Evolutionary conservation across 2,888 invertebrate genomes (phyloP), one percentile per base, ranked within the genome.

Genomic region (Watsonalla binaria): DNA sequence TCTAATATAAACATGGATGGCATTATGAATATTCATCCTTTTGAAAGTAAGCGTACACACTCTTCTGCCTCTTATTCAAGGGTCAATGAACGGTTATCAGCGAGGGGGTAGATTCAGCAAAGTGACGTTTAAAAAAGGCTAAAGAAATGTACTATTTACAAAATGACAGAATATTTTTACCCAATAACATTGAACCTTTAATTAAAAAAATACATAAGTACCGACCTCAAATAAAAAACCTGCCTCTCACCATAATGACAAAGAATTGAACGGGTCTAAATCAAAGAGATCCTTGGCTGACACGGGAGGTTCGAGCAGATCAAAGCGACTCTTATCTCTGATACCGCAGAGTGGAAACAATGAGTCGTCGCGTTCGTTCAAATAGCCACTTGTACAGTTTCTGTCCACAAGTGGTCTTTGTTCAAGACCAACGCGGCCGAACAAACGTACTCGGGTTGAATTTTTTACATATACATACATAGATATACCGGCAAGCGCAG

Each of bases 301-400:
- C 42, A 42, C 42, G 42, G 37, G 7, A 37, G 37, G 37, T 37
- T 37, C 37, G 11, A 42, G 42, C 5, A 42, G 42, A 42, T 42
- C 42, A 42, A 42, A 42, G 42, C 42, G 9, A 11, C 9, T 42
- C 11, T 11, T 42, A 42, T 42, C 42, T 37, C 11, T 42, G 42
- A 42, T 42, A 42, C 42, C 42, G 11, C 42, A 8, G 11, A 42
- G 42, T 42, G 55, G 60, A 66, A 69, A 72, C 72, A 72, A 72
- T 71, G 59, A 66, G 57, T 55, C 58, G 61, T 52, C 57, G 62
- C 54, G 63, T 51, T 62, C 53, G 57, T 55, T 37, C 52, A 56
- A 57, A 57, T 59, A 55, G 60, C 53, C 62, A 59, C 68, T 72
- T 62, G 61, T 61, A 58, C 67, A 69, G 66, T 71, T 73, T 68